Percentiles rank a stretch among this genome's conserved stretches.
These are phyloP conservation scores for Limnephilus rhombicus DNA, from an alignment of 2,888 invertebrate genomes.

Conservation along the genomic window DNA sequence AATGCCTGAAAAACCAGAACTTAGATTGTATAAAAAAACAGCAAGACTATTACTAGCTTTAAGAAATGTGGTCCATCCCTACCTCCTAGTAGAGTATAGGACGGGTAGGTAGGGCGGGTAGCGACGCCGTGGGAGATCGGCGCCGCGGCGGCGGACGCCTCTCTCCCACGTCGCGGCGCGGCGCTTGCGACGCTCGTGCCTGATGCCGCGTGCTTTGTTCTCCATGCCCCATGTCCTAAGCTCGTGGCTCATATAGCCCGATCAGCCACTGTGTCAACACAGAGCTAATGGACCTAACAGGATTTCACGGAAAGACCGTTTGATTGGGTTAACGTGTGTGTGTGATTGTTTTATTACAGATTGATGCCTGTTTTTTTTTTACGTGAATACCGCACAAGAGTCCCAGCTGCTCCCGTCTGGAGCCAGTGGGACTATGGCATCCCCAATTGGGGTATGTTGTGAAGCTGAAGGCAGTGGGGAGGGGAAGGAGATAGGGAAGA, in stretches of 20 bases:
- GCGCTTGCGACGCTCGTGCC: not conserved
- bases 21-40: not conserved
- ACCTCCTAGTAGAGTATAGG: not conserved
- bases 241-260: not conserved
- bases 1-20: not conserved
- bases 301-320: not conserved
- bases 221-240: not conserved
- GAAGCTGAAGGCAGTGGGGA: no score
- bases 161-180: constrained; percentile 3
- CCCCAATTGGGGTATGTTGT: no score
- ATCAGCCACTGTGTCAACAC: not conserved
- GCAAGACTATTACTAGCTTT: not conserved
- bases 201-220: not conserved
- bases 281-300: not conserved
- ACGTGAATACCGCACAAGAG: no score
- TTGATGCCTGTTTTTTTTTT: no score
- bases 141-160: constrained; percentile 47
- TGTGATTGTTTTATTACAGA: not conserved
- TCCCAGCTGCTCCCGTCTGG: no score
- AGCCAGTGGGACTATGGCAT: no score
- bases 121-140: not conserved
- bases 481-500: no score
- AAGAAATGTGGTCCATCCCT: not conserved
- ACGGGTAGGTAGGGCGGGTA: not conserved
- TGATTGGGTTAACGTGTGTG: not conserved